phyloP scores from a whole-genome alignment of 64 coral and sea anemone species.

The Actinia tenebrosa region DNA sequence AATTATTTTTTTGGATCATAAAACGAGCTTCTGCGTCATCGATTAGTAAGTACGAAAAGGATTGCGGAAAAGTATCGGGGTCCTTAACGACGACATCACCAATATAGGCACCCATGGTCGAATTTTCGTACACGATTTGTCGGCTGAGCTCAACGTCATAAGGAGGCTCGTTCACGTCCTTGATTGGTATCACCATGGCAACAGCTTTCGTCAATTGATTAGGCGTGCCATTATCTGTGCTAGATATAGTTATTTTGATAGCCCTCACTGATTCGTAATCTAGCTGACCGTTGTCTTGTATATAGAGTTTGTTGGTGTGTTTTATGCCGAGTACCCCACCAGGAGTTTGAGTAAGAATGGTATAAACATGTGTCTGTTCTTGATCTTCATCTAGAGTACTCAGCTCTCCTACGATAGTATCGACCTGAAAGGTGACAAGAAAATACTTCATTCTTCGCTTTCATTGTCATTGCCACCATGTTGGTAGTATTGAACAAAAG shows the following conservation, averaged over 20 bases:
- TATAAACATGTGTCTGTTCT: slow-evolving; percentile 55
- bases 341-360: slow-evolving; percentile 58
- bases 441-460: too few species aligned
- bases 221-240: slow-evolving; percentile 58
- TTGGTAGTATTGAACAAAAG: too few species aligned
- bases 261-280: slow-evolving; percentile 39
- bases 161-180: slow-evolving; percentile 56
- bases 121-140: slow-evolving; percentile 52
- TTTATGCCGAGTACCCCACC: slow-evolving; percentile 32
- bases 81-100: slow-evolving; percentile 52
- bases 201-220: slow-evolving; percentile 46
- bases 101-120: slow-evolving; percentile 41
- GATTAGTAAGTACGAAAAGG: slow-evolving; percentile 41
- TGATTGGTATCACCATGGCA: slow-evolving; percentile 50
- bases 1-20: slow-evolving; percentile 35
- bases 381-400: slow-evolving; percentile 66
- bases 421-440: slow-evolving; percentile 11
- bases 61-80: slow-evolving; percentile 45
- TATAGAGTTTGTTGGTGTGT: slow-evolving; percentile 40
- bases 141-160: slow-evolving; percentile 47
- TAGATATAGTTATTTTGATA: slow-evolving; percentile 56
- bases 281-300: slow-evolving; percentile 36
- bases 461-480: too few species aligned
- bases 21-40: slow-evolving; percentile 47
- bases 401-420: slow-evolving; percentile 45